These are phyloP conservation scores for Anguilla anguilla DNA, from an alignment of 2,797 vertebrate species.

Conservation along the genomic window DNA sequence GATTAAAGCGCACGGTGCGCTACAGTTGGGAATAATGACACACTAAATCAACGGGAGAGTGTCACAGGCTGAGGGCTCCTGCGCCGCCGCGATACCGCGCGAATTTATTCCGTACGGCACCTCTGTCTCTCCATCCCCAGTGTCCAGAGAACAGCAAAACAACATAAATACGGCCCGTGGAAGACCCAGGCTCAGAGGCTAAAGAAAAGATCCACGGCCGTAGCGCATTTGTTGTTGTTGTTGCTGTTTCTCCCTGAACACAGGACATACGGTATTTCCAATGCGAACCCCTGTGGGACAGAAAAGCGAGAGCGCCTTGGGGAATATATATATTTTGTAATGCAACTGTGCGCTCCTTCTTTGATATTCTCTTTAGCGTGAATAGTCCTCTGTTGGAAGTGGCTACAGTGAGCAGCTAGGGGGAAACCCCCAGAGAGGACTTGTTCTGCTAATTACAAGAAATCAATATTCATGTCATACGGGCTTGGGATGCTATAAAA, in stretches of 20 bases:
- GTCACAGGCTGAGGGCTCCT: background rate
- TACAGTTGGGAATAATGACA: background rate
- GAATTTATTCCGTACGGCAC: background rate
- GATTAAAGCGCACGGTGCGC: background rate
- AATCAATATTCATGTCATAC: constrained; percentile 11
- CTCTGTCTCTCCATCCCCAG: background rate
- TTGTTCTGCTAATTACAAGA: background rate
- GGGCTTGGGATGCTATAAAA: background rate
- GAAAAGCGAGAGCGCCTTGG: background rate
- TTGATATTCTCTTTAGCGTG: background rate
- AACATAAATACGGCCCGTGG: background rate
- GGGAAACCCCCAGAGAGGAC: background rate
- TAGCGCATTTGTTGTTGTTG: background rate
- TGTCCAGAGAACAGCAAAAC: background rate
- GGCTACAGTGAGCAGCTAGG: background rate
- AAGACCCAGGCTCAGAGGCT: background rate
- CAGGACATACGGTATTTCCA: background rate
- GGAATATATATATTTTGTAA: too few species aligned
- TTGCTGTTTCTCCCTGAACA: background rate
- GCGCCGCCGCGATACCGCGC: background rate
- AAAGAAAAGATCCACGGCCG: background rate
- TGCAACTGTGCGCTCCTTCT: background rate
- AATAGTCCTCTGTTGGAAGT: background rate
- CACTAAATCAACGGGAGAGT: background rate
- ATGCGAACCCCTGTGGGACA: background rate